Evolutionary conservation across 2,888 invertebrate species (phyloP).

Genomic region (Campopleginae sp.): DNA sequence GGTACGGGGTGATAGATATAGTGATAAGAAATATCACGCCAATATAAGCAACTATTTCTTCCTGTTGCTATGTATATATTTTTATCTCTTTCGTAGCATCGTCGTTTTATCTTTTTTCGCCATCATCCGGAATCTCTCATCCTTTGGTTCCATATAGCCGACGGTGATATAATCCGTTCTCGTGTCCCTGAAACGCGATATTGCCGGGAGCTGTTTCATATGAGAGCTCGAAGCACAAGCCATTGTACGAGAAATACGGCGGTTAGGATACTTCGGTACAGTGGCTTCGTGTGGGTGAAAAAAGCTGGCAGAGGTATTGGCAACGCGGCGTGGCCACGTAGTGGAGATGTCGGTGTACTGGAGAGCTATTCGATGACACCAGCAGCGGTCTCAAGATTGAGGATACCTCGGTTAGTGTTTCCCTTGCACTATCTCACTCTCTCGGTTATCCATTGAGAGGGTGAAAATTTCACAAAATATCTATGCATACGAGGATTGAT

Average conservation of each 20-base stretch:
- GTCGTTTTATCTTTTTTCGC: slow-evolving; percentile 20
- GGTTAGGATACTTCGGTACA: slow-evolving; percentile 38
- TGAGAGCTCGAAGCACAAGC: slow-evolving; percentile 70
- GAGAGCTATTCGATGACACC: slow-evolving; percentile 37
- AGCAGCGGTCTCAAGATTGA: slow-evolving; percentile 24
- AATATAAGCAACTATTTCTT: slow-evolving; percentile 36
- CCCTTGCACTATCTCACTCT: slow-evolving; percentile 30
- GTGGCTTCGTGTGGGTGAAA: slow-evolving; percentile 1
- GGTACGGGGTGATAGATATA: background rate
- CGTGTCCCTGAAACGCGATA: slow-evolving; percentile 74
- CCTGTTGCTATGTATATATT: background rate
- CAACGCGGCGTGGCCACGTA: background rate
- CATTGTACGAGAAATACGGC: slow-evolving; percentile 70
- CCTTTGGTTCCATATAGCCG: slow-evolving; percentile 14
- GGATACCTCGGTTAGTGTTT: slow-evolving; percentile 33
- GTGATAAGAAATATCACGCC: slow-evolving; percentile 6
- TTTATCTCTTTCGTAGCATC: slow-evolving; percentile 9
- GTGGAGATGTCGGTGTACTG: background rate
- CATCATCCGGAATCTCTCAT: slow-evolving; percentile 5
- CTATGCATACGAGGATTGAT: slow-evolving; percentile 40
- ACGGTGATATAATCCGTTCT: slow-evolving; percentile 57
- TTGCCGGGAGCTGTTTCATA: slow-evolving; percentile 77
- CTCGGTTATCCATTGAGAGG: slow-evolving; percentile 31
- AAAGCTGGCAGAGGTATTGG: slow-evolving; percentile 23
- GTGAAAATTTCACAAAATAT: slow-evolving; percentile 39